These are phyloP conservation scores for Cirrhinus mrigala DNA, from an alignment of 2,797 vertebrate genomes.

Conservation along the genomic window DNA sequence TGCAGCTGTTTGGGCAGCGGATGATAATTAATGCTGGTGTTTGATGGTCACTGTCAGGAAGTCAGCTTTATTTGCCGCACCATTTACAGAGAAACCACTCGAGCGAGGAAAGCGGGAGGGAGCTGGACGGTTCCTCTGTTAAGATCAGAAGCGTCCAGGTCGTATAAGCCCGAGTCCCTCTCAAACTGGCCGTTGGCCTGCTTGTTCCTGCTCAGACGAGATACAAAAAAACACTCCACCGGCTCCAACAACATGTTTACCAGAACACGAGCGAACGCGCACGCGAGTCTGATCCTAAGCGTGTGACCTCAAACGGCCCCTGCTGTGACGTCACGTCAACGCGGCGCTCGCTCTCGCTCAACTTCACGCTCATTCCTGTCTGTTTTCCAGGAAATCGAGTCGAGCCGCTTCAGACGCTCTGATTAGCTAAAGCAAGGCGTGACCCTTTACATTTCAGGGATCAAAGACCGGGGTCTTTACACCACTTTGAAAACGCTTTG, in stretches of 20 bases:
- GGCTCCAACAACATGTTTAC: constrained; percentile 44
- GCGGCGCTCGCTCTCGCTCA: background rate
- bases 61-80: background rate
- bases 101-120: background rate
- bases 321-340: constrained; percentile 27
- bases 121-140: background rate
- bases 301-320: constrained; percentile 43
- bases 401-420: background rate
- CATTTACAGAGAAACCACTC: background rate
- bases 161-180: background rate
- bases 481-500: too few relatives aligned
- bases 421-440: constrained; percentile 4
- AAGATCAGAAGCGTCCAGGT: constrained; percentile 1
- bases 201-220: constrained; percentile 1
- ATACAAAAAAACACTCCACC: background rate
- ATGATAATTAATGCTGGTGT: background rate
- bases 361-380: background rate
- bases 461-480: background rate
- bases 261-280: constrained; percentile 19
- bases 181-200: constrained; percentile 24
- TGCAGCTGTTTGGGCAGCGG: background rate
- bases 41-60: background rate
- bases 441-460: background rate
- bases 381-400: background rate
- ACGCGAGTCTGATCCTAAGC: background rate